Base-by-base conservation (phyloP, 2,888 invertebrate species). In the Dolomedes plantarius region DNA sequence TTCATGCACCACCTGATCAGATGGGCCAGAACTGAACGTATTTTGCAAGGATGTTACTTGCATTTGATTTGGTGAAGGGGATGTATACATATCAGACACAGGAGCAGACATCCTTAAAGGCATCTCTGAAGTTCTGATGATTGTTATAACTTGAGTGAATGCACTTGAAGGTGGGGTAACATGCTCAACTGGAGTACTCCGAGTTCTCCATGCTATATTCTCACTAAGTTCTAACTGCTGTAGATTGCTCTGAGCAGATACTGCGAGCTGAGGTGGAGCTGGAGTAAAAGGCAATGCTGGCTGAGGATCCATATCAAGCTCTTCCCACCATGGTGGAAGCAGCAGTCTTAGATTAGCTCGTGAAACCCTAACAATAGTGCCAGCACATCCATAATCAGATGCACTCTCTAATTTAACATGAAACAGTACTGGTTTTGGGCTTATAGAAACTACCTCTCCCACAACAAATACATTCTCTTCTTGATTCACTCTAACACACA, bases 271-370 rank as follows among this genome's bases (percentile, higher is more conserved):
- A 64, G 74, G 72, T 71, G 79, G 79, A 23, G 62, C 41, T 62
- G 87, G 62, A 87, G 97, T 93, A 90, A 97, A 97, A 91, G 97
- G 97, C 69, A 86, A 78, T 39, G 87, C 81, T 46, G 88, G 88
- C 29, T 89, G 87, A 65, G 87, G 88, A 91, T 97, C 97, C 90
- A 87, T 81, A 19, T 95, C 96, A 85, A 98, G 92, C 92, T 99
- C 98, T 90, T 98, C 99, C 92, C 95, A 96, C 98, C 99, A 99
- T 0, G 98, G 99, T 19, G 98, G 97, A 90, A 95, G 94, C 89
- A 98, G 93, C 31, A 99, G 93, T 29, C 99, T 94, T 86, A 99
- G 93, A 91, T 98, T 97, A 3, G 98, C 97, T 46, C 98, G 93
- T 90, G 96, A 95, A 88, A 97, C 96, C 90, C 95, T 94, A n/a